Evolutionary conservation across 2,113 vertebrate genomes (phyloP).

Genomic region (Diphyllodes magnificus): DNA sequence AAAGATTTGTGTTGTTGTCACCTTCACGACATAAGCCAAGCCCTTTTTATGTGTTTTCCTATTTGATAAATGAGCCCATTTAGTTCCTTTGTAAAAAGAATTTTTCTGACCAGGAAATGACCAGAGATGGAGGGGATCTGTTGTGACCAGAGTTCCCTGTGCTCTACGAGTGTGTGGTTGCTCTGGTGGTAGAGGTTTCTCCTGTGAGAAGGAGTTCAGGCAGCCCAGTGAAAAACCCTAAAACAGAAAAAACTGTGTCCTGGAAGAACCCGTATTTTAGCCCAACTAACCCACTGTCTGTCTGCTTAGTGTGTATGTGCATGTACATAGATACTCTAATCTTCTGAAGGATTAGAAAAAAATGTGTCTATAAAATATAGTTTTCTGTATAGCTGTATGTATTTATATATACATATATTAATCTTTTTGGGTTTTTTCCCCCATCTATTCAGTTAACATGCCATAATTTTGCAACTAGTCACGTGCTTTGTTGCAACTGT

Average conservation of each 20-base stretch:
- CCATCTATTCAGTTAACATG: background rate
- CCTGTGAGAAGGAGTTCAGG: background rate
- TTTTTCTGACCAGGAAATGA: background rate
- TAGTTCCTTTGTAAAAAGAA: background rate
- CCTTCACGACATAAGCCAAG: background rate
- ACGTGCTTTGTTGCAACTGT: background rate
- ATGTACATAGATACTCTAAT: background rate
- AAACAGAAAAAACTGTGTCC: background rate
- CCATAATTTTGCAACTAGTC: background rate
- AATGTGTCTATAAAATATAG: fast-evolving
- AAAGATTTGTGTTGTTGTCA: background rate
- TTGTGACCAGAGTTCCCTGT: background rate
- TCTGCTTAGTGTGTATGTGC: background rate
- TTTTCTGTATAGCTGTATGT: background rate
- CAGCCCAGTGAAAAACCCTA: background rate
- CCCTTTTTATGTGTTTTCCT: background rate
- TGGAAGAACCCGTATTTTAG: background rate
- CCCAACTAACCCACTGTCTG: background rate
- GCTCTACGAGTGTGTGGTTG: background rate
- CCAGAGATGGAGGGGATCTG: background rate
- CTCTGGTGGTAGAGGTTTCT: background rate
- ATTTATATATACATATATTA: no score
- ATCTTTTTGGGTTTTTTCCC: fast-evolving
- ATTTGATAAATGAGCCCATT: background rate
- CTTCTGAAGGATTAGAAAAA: background rate